Base-by-base conservation (phyloP, 1,140 invertebrate genomes). In the Drosophila mojavensis region DNA sequence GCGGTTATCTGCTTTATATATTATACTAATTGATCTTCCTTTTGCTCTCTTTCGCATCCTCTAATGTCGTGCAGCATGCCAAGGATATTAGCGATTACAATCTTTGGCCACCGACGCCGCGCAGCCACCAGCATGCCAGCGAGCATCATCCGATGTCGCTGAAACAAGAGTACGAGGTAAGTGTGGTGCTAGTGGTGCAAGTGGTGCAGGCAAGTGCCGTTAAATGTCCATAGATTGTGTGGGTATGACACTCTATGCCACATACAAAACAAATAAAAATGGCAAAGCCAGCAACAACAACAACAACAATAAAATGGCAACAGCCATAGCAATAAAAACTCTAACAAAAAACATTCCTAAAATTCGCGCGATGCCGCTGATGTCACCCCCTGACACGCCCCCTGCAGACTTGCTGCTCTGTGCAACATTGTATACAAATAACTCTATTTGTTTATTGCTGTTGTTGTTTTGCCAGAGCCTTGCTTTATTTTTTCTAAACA, bases 101-200 rank as follows among this genome's bases (percentile, higher is more conserved):
- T 84, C 93, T 94, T 93, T 94, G 94, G 94, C 94, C 94, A 47
- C 94, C 94, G 59, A 93, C 91, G 47, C 88, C 94, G 91, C 93
- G 94, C 69, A 94, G 94, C 68, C 92, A 94, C 75, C 83, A 86
- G 77, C 83, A 89, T 89, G 83, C 83, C 76, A 86, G 80, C 73
- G 83, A 86, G 61, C 83, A 86, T 72, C 83, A 86, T 56, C 83
- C 83, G 72, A 94, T 94, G 94, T 93, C 94, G 82, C 94, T 94
- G 93, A 94, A 94, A 83, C 94, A 94, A 90, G 94, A 94, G 91
- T 94, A 94, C 83, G 94, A 94, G 94, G 94, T 94, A 92, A 93
- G 92, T 82, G 92, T 80, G 71, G 11, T 47, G 36, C 60, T 20
- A 28, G 43, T 33, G 20, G 45, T 24, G 94, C 33, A 93, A 75